Percentiles rank a stretch among this genome's conserved stretches.
These are phyloP conservation scores for Erpetoichthys calabaricus DNA, from an alignment of 2,797 vertebrate genomes.

Conservation along the genomic window DNA sequence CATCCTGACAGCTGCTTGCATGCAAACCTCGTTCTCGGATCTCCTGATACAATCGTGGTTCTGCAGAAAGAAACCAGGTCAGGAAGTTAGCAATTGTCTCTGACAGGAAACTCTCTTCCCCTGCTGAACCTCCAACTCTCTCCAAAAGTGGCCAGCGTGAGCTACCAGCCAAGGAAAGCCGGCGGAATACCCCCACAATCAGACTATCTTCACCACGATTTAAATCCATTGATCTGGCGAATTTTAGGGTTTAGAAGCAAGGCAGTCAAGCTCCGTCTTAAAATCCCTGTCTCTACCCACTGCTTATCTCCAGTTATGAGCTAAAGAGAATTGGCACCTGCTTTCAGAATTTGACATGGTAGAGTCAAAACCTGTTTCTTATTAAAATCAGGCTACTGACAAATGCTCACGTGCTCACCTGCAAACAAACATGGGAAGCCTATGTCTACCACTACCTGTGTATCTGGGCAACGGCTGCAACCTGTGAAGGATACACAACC, in stretches of 20 bases:
- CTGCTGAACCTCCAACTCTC: neutral
- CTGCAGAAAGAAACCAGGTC: conserved; percentile 33
- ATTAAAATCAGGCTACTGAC: neutral
- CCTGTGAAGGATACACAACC: too few species aligned
- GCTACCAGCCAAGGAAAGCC: conserved; percentile 1
- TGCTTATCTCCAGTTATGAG: too few species aligned
- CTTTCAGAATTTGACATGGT: conserved; percentile 1
- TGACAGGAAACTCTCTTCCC: neutral
- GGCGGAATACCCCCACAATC: neutral
- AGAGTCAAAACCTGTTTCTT: neutral
- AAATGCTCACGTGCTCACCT: rapidly evolving
- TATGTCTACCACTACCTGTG: too few species aligned
- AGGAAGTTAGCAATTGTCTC: neutral
- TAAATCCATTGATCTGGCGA: neutral
- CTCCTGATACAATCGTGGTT: conserved; percentile 84
- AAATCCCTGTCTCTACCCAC: too few species aligned
- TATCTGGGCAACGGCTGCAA: too few species aligned
- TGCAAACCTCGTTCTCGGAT: conserved; percentile 80
- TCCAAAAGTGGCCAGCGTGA: neutral
- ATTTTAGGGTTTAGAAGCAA: too few species aligned
- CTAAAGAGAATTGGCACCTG: neutral
- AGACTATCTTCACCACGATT: neutral
- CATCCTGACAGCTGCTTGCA: conserved; percentile 45
- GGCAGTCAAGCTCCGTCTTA: too few species aligned
- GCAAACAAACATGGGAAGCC: too few species aligned